These are phyloP conservation scores for Hermodice carunculata DNA, from an alignment of 2,888 invertebrate species.

Conservation along the genomic window DNA sequence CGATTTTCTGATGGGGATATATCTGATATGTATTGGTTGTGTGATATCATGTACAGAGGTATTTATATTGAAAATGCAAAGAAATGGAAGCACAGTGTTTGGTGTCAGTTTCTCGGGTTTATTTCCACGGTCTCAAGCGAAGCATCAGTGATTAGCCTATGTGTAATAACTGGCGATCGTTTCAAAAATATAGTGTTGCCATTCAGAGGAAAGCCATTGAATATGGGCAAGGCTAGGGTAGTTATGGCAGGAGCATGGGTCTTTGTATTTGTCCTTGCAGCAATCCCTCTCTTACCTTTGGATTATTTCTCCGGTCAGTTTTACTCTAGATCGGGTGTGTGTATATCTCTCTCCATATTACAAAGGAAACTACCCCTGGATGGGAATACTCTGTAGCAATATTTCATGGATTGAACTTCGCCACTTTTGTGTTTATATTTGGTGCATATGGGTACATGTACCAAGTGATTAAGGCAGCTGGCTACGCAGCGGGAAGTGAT, in stretches of 20 bases:
- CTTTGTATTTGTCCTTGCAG: conserved; percentile 48
- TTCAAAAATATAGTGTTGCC: conserved; percentile 76
- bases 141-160: conserved; percentile 75
- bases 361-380: too few relatives aligned
- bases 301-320: conserved; percentile 53
- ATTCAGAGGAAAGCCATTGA: conserved; percentile 62
- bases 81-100: conserved; percentile 42
- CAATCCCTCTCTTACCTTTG: conserved; percentile 54
- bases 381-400: too few relatives aligned
- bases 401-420: too few relatives aligned
- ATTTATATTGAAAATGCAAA: conserved; percentile 45
- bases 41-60: conserved; percentile 44
- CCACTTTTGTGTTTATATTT: too few relatives aligned
- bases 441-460: too few relatives aligned
- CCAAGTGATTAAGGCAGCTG: too few relatives aligned
- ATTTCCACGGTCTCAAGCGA: conserved; percentile 72
- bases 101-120: conserved; percentile 46
- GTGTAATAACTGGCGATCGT: conserved; percentile 76
- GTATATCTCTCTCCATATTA: too few relatives aligned
- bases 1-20: conserved; percentile 48
- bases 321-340: conserved; percentile 53
- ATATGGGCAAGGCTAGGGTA: conserved; percentile 42
- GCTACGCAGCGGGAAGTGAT: too few relatives aligned
- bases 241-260: conserved; percentile 51
- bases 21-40: conserved; percentile 41